Evolutionary conservation across 2,888 invertebrate species (phyloP).

Genomic region (Sipha maydis): DNA sequence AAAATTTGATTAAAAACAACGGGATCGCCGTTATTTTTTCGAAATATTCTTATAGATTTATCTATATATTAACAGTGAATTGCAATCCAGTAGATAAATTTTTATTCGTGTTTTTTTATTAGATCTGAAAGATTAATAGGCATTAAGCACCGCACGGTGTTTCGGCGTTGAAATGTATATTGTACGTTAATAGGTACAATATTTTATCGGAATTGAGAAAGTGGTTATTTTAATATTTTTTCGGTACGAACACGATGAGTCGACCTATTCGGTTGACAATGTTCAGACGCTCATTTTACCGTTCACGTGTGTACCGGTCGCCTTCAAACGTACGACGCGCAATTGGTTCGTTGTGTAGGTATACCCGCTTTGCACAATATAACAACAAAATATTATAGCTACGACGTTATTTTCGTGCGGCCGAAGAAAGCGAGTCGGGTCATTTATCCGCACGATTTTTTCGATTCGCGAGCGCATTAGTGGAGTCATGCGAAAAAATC

Average conservation of each 20-base stretch:
- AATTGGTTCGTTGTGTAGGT: not conserved
- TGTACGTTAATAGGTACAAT: not conserved
- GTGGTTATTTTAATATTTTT: slow-evolving; percentile 10
- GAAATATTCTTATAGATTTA: not conserved
- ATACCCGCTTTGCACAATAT: not conserved
- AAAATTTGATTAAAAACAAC: not conserved
- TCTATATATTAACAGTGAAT: not conserved
- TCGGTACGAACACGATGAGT: not conserved
- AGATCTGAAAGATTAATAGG: slow-evolving; percentile 11
- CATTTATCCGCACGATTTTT: slow-evolving; percentile 52
- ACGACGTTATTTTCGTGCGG: slow-evolving; percentile 21
- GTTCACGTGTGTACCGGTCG: not conserved
- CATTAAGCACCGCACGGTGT: not conserved
- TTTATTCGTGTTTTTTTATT: slow-evolving; percentile 3
- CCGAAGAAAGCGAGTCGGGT: slow-evolving; percentile 48
- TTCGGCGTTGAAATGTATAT: not conserved
- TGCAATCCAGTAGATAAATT: slow-evolving; percentile 8
- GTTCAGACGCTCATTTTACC: not conserved
- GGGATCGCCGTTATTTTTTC: not conserved
- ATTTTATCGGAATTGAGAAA: slow-evolving; percentile 23
- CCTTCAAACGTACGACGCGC: not conserved
- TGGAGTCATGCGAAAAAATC: slow-evolving; percentile 48
- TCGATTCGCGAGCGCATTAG: slow-evolving; percentile 37
- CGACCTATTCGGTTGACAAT: slow-evolving; percentile 25
- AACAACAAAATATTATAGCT: not conserved